Conservation (phyloP, 1,140 invertebrate species). For the Chionoecetes opilio region DNA sequence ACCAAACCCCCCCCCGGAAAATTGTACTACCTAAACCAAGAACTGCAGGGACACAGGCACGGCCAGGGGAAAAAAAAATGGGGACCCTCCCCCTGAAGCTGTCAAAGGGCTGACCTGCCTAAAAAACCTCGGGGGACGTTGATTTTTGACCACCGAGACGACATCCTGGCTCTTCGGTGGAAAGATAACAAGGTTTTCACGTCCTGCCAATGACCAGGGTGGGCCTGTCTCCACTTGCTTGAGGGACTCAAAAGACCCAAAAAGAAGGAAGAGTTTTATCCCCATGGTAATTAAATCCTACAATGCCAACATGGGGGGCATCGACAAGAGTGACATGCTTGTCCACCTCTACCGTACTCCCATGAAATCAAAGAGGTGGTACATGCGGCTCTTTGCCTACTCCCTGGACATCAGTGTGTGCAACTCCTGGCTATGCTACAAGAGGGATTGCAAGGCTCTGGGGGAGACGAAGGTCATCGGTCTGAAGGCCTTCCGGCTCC, state of each 20-base stretch:
- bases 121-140: no score
- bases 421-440: neutral
- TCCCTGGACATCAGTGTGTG: neutral
- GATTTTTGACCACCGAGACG: neutral
- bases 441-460: constrained; percentile 20
- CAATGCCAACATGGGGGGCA: constrained; percentile 31
- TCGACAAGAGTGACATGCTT: constrained; percentile 37
- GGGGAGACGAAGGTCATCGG: no score
- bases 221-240: no score
- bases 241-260: neutral
- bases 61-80: neutral
- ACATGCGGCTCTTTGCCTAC: constrained; percentile 31
- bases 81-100: neutral
- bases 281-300: neutral
- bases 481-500: no score
- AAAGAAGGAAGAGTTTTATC: neutral
- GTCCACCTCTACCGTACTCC: neutral
- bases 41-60: neutral
- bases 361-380: constrained; percentile 1
- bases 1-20: neutral
- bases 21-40: neutral
- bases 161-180: neutral
- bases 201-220: neutral
- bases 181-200: constrained; percentile 29
- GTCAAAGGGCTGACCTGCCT: neutral